A percentile compares a stretch with the other conserved stretches of the same genome.
Conservation (phyloP, 2,888 invertebrate genomes). For the Eristalis pertinax region DNA sequence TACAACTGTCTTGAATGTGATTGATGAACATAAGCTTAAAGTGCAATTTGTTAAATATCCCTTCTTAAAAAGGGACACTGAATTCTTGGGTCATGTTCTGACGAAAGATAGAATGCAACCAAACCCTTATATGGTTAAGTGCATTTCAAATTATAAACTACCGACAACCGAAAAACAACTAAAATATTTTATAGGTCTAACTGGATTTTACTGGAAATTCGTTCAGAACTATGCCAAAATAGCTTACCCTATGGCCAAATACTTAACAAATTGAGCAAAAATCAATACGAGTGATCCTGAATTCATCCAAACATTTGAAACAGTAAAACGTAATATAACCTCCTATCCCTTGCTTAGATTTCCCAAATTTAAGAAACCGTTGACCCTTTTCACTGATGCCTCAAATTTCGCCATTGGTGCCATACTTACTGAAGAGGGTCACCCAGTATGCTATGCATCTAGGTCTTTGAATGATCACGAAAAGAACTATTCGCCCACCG, state of each 20-base stretch:
- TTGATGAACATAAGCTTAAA: background rate
- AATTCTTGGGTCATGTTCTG: too few relatives aligned
- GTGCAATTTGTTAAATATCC: background rate
- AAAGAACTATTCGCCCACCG: too few relatives aligned
- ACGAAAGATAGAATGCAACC: background rate
- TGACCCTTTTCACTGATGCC: conserved; percentile 14
- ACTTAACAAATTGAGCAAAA: background rate
- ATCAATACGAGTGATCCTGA: background rate
- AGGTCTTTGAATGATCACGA: too few relatives aligned
- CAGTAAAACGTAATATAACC: too few relatives aligned
- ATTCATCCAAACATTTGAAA: background rate
- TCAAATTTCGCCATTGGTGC: background rate
- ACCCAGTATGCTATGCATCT: too few relatives aligned
- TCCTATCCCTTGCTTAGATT: too few relatives aligned
- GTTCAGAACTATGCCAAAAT: too few relatives aligned
- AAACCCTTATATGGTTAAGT: background rate
- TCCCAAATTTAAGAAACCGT: too few relatives aligned
- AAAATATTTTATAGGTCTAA: too few relatives aligned
- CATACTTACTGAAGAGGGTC: too few relatives aligned
- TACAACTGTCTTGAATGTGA: background rate
- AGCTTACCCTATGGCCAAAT: background rate
- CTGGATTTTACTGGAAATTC: too few relatives aligned
- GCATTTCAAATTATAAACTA: background rate
- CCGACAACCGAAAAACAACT: background rate
- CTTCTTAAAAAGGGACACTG: background rate